Conservation (phyloP, 1,140 invertebrate genomes). For the Achroia grisella region DNA sequence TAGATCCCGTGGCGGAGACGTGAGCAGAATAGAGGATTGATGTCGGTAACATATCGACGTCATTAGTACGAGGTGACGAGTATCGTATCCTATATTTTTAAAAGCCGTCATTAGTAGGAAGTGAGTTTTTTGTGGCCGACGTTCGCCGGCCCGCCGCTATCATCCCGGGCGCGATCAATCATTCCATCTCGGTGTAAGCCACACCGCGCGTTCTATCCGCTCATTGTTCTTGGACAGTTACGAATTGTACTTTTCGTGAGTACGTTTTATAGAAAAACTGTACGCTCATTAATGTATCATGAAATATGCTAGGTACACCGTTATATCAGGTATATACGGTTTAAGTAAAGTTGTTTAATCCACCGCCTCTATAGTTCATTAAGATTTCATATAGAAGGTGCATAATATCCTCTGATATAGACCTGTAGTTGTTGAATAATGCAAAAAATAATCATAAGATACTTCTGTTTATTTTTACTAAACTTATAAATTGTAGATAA, state of each 20-base stretch:
- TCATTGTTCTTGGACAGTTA: constrained; percentile 53
- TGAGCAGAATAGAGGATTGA: constrained; percentile 63
- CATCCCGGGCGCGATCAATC: constrained; percentile 52
- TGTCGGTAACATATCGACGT: constrained; percentile 63
- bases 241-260: constrained; percentile 20
- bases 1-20: constrained; percentile 57
- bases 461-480: too few species aligned
- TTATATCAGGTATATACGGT: not conserved
- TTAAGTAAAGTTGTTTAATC: too few species aligned
- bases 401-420: too few species aligned
- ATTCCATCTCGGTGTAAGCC: constrained; percentile 38
- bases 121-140: constrained; percentile 41
- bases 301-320: not conserved
- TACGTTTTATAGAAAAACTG: too few species aligned
- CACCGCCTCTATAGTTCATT: too few species aligned
- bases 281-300: too few species aligned
- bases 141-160: constrained; percentile 30
- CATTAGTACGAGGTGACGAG: constrained; percentile 58
- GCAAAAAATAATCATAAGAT: too few species aligned
- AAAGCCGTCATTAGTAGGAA: constrained; percentile 59
- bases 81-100: constrained; percentile 57
- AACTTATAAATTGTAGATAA: too few species aligned
- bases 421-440: too few species aligned
- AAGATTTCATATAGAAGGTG: too few species aligned
- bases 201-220: constrained; percentile 10